A percentile compares a stretch with the other conserved stretches of the same genome.
phyloP scores from a whole-genome alignment of 2,888 invertebrate genomes.

The Eupithecia insigniata region DNA sequence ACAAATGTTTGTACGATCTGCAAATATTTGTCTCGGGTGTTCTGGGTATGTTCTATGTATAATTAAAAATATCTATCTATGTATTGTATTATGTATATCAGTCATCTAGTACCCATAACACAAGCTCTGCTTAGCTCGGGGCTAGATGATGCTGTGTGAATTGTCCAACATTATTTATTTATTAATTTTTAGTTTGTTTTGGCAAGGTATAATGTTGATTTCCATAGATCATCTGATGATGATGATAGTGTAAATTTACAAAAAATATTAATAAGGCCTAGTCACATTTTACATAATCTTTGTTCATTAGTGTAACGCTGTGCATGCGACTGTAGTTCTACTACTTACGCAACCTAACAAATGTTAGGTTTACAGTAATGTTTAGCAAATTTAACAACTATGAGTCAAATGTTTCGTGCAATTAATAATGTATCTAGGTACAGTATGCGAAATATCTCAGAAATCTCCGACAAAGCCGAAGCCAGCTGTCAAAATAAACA shows the following conservation, averaged over 20 bases:
- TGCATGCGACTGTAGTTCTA: neutral
- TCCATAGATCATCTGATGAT: neutral
- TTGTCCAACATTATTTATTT: too few species aligned
- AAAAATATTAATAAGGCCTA: neutral
- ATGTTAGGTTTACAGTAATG: neutral
- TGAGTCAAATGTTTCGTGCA: conserved; percentile 21
- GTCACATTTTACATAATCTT: neutral
- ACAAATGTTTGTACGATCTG: too few species aligned
- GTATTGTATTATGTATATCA: too few species aligned
- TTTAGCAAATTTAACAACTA: neutral
- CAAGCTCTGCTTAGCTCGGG: too few species aligned
- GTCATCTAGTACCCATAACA: too few species aligned
- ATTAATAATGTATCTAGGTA: conserved; percentile 11
- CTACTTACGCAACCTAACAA: too few species aligned
- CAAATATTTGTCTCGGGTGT: too few species aligned
- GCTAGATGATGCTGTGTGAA: too few species aligned
- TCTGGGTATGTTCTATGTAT: too few species aligned
- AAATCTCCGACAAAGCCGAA: conserved; percentile 23
- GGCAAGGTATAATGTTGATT: neutral
- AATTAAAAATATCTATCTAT: too few species aligned
- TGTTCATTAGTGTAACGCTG: neutral
- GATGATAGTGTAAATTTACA: neutral
- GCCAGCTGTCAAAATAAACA: conserved; percentile 38
- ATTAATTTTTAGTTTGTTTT: neutral
- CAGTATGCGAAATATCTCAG: conserved; percentile 25